Evolutionary conservation across 2,797 vertebrate species (phyloP), one percentile per base, ranked within the genome.

Genomic region (Darevskia mixta): DNA sequence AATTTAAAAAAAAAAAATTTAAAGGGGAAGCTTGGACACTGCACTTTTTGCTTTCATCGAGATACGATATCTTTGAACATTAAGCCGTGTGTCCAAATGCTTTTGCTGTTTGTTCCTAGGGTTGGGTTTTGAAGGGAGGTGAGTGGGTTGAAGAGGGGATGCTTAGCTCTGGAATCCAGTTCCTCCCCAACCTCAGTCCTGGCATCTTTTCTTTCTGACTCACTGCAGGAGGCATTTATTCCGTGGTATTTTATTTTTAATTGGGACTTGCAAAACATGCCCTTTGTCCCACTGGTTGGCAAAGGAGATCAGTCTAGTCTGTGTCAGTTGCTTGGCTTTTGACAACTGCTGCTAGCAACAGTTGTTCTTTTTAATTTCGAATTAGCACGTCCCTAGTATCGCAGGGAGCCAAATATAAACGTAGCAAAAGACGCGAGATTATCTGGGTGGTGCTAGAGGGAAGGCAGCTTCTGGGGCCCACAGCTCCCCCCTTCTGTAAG

Each of bases 311-410:
- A 92, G 90, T 32, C 92, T 95, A 94, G 94, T 95, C 93, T 93
- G 94, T 93, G 90, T 93, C 95, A 95, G 92, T 95, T 95, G 92
- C 91, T 95, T 93, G 92, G 95, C 94, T 92, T 93, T 94, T 94
- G 93, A 96, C 95, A 95, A 95, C 93, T 95, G 95, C 93, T 95
- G 94, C 89, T 93, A 92, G 94, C 92, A 94, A 92, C 95, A 96
- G 95, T 92, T 96, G 94, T 94, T 95, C 94, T 87, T 93, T 92
- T 93, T 90, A 92, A 95, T 96, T 95, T 93, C 93, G 81, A 35
- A 71, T 85, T 93, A 87, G 88, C 93, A 84, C 92, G 88, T 85
- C 93, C 89, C 91, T 55, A 92, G 92, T 92, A 91, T 92, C 92
- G 88, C 93, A 91, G 93, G 94, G 93, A 95, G 89, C 91, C 95